Percentiles rank a stretch among this genome's conserved stretches.
Evolutionary conservation across 35 echinoderm and acorn worm genomes (phyloP).

Genomic region (Anneissia japonica): DNA sequence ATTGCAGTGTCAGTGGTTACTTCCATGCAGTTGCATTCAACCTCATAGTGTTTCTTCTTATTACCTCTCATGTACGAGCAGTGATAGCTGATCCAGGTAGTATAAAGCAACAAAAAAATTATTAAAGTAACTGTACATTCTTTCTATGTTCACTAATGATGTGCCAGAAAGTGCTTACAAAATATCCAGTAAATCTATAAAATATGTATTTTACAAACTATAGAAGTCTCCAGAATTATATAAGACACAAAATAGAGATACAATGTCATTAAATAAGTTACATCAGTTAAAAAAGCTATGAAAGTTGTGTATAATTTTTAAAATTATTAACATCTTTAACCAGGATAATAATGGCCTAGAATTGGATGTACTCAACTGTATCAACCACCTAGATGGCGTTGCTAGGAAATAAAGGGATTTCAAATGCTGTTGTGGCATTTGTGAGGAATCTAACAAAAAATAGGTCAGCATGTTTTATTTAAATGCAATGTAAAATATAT

Average conservation of each 20-base stretch:
- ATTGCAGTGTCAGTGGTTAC: constrained; percentile 50
- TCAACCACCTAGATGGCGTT: neutral
- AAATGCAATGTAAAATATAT: too few relatives aligned
- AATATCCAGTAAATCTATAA: neutral
- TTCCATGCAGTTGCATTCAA: constrained; percentile 74
- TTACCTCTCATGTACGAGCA: constrained; percentile 60
- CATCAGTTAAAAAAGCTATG: too few relatives aligned
- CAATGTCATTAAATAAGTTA: too few relatives aligned
- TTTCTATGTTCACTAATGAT: neutral
- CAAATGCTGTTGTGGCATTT: neutral
- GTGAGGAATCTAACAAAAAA: neutral
- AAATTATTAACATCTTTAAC: neutral
- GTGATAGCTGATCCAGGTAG: constrained; percentile 70
- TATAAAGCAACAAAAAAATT: neutral
- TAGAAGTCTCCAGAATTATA: too few relatives aligned
- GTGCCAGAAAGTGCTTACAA: neutral
- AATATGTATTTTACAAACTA: too few relatives aligned
- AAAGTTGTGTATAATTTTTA: too few relatives aligned
- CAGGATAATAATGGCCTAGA: neutral
- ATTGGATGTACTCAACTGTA: neutral
- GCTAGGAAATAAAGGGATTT: neutral
- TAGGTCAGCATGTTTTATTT: neutral
- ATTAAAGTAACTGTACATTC: neutral
- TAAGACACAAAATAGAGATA: too few relatives aligned
- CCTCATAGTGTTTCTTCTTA: constrained; percentile 54